These are phyloP conservation scores for Liasis olivaceus DNA, from an alignment of 2,797 vertebrate genomes.

Conservation along the genomic window DNA sequence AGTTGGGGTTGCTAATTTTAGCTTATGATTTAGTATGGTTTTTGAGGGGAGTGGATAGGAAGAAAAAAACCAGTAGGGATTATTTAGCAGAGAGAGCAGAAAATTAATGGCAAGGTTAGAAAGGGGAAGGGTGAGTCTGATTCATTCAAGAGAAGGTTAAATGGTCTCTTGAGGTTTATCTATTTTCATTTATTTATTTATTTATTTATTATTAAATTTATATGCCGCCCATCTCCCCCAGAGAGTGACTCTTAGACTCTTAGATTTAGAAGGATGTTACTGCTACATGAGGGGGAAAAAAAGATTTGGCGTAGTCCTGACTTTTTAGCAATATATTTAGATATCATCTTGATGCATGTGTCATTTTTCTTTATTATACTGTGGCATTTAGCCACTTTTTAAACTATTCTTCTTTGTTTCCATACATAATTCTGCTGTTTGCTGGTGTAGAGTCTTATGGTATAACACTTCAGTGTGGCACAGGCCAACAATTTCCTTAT, in stretches of 20 bases:
- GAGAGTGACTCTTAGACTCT: too few relatives aligned
- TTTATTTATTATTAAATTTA: too few relatives aligned
- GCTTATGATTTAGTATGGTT: not conserved
- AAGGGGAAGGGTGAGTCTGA: not conserved
- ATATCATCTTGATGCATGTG: not conserved
- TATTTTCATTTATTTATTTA: too few relatives aligned
- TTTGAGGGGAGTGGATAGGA: not conserved
- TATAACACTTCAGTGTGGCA: not conserved
- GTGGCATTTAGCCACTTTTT: not conserved
- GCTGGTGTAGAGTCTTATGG: not conserved
- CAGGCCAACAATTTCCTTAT: not conserved
- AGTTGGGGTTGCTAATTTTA: not conserved
- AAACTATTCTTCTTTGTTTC: not conserved
- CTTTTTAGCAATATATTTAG: not conserved
- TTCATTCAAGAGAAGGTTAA: not conserved
- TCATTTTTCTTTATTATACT: not conserved
- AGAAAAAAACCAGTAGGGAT: not conserved
- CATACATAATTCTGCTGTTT: not conserved
- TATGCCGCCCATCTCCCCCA: too few relatives aligned
- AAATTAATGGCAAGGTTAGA: not conserved
- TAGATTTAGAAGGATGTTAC: not conserved
- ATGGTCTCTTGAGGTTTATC: not conserved
- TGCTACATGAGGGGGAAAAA: not conserved
- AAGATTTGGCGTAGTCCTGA: not conserved
- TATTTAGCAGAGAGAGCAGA: not conserved